Evolutionary conservation across 2,113 vertebrate species (phyloP), one percentile per base, ranked within the genome.

Genomic region (Prinia subflava): DNA sequence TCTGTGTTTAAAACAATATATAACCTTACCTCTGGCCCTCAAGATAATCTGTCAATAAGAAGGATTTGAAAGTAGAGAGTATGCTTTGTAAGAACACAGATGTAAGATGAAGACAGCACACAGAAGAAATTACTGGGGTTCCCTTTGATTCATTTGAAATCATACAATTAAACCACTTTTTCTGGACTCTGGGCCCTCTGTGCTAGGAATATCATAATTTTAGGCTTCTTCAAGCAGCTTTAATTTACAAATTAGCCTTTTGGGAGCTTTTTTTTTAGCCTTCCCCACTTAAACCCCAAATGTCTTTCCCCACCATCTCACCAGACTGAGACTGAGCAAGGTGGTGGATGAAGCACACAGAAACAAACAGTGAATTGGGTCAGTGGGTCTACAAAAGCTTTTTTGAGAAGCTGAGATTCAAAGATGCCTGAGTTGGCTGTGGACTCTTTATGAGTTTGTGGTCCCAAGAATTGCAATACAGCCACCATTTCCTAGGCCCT

Each of bases 401-500:
- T 87, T 67, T 52, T 21, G 23, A 52, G 85, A n/a, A 2, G 8
- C 57, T 52, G 67, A 65, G 23, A 23, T 42, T 89, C 52, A 87
- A 47, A 75, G 46, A 56, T 6, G 2, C 22, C 41, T 1, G 5
- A 77, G 9, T 46, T 60, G 28, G 42, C n/a, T 70, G 11, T 31
- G 35, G 46, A 30, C 8, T 55, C 6, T 9, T 33, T 53, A 30
- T 0, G 2, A 46, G 31, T 49, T 10, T 68, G 64, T n/a, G 53
- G 53, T 59, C 20, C 39, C 31, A 44, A 76, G 49, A 44, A 50
- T 1, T 63, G 63, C 0, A 2, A 30, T 11, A 25, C 70, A 78
- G 59, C 22, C 0, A 1, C 46, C 2, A 0, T 39, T 33, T 44
- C 47, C 80, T 28, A 37, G 42, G 25, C 18, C 18, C 10, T 33